phyloP scores from a whole-genome alignment of 2,888 invertebrate species.

The Leucania comma region DNA sequence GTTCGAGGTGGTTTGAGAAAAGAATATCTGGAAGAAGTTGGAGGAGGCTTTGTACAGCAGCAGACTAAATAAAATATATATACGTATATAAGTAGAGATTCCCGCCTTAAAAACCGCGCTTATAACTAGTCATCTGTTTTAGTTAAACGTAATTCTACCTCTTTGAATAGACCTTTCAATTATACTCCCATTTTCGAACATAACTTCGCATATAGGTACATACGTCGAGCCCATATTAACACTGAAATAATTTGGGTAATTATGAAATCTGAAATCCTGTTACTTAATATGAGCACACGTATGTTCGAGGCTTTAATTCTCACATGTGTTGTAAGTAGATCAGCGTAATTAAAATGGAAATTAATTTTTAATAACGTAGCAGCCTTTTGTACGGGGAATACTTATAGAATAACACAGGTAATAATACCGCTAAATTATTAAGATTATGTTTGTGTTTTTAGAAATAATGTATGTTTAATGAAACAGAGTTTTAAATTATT shows the following conservation, averaged over 20 bases:
- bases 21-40: too few relatives aligned
- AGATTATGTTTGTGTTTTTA: too few relatives aligned
- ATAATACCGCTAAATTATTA: too few relatives aligned
- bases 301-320: slow-evolving; percentile 17
- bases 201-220: slow-evolving; percentile 20
- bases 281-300: slow-evolving; percentile 28
- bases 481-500: too few relatives aligned
- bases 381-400: neutral
- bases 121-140: too few relatives aligned
- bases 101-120: too few relatives aligned
- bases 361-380: slow-evolving; percentile 14
- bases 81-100: too few relatives aligned
- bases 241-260: slow-evolving; percentile 40
- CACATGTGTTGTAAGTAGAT: slow-evolving; percentile 25
- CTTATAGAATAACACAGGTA: neutral
- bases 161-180: neutral
- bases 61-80: too few relatives aligned
- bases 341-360: slow-evolving; percentile 28
- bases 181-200: neutral
- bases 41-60: too few relatives aligned
- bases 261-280: slow-evolving; percentile 34
- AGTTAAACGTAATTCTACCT: neutral
- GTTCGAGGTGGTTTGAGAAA: too few relatives aligned
- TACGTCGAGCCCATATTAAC: slow-evolving; percentile 17
- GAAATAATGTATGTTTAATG: too few relatives aligned